Conservation (phyloP, 2,113 vertebrate genomes). For the Oncorhynchus clarkii region DNA sequence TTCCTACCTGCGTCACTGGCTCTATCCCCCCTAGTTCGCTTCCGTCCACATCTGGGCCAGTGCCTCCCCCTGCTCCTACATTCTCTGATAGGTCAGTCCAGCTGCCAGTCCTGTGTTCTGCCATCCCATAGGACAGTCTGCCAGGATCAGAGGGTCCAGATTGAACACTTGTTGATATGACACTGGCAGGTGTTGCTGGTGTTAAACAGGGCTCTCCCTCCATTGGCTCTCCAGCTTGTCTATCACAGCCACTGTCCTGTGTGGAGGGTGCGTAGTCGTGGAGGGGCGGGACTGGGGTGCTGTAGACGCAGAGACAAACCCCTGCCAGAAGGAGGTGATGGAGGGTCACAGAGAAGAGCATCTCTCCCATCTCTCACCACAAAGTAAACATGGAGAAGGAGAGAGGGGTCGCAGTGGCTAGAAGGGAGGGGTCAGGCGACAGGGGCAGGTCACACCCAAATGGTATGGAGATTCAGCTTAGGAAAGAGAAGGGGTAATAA, state of each 20-base stretch:
- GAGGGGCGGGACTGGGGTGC: constrained; percentile 44
- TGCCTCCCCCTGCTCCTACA: constrained; percentile 43
- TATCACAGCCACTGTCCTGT: constrained; percentile 33
- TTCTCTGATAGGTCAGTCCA: constrained; percentile 19
- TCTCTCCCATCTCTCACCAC: constrained; percentile 50
- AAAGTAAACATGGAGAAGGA: constrained; percentile 14
- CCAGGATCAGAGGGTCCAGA: constrained; percentile 14
- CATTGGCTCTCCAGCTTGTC: not conserved
- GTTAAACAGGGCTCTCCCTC: constrained; percentile 11
- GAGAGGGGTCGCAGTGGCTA: not conserved
- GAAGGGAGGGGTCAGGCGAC: not conserved
- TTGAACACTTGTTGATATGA: constrained; percentile 7
- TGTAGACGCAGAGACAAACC: constrained; percentile 47
- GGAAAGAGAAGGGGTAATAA: constrained; percentile 12
- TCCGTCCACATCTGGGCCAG: constrained; percentile 27
- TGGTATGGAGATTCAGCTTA: constrained; percentile 14
- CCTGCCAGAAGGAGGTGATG: constrained; percentile 57
- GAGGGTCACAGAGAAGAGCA: constrained; percentile 51
- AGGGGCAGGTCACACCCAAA: constrained; percentile 15
- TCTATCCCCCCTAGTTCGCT: constrained; percentile 33
- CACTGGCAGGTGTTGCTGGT: constrained; percentile 6
- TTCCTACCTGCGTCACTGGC: constrained; percentile 40
- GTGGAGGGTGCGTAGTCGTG: constrained; percentile 12
- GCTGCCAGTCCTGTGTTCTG: constrained; percentile 8
- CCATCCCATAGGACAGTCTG: not conserved